These are phyloP conservation scores for Hemitrygon akajei DNA, from an alignment of 2,797 vertebrate species.

Conservation along the genomic window DNA sequence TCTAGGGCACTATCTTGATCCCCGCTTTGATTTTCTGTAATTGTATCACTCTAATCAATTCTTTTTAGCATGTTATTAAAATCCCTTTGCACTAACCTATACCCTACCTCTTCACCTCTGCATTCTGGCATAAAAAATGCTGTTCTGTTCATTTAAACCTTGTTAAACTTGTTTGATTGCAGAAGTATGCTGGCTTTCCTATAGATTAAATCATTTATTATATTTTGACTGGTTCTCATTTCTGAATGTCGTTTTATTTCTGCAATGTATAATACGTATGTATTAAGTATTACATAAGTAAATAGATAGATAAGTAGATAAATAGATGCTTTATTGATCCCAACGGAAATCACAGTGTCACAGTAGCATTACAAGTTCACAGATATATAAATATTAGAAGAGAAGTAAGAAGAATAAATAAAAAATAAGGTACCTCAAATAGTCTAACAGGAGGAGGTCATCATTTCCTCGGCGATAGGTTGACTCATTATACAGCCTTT, in stretches of 20 bases:
- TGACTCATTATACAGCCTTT: no score
- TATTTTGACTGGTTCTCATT: background rate
- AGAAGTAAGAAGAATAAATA: no score
- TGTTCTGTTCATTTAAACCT: background rate
- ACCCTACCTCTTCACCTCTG: background rate
- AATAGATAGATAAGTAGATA: no score
- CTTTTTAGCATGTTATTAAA: background rate
- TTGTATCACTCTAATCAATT: background rate
- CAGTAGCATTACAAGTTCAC: no score
- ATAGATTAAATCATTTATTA: background rate
- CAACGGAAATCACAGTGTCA: no score
- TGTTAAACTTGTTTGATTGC: background rate
- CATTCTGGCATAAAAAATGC: background rate
- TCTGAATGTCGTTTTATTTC: background rate
- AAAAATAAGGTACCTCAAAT: no score
- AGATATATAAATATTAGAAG: no score
- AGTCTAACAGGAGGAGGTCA: no score
- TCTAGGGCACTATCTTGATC: background rate
- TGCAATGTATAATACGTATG: background rate
- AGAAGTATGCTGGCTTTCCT: background rate
- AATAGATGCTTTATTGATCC: no score
- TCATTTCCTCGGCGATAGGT: no score
- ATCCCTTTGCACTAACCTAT: background rate
- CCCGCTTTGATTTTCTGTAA: background rate
- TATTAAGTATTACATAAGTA: background rate